Evolutionary conservation across 1,140 invertebrate genomes (phyloP).

Genomic region (Zaprionus nigranus): DNA sequence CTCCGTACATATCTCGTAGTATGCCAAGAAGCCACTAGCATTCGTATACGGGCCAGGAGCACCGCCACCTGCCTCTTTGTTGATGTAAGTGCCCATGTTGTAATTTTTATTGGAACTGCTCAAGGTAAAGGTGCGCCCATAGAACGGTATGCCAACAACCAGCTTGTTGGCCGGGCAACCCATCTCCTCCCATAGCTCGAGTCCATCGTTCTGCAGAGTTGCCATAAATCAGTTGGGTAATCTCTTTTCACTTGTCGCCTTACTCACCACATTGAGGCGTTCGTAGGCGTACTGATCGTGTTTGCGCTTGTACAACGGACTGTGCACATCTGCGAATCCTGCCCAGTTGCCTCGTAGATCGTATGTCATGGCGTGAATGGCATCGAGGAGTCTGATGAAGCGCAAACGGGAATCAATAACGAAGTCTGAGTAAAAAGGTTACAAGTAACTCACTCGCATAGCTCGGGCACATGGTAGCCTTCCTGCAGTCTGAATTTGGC

Average conservation of each 20-base stretch:
- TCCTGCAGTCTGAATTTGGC: conserved; percentile 93
- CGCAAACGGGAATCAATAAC: not conserved
- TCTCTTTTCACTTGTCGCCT: not conserved
- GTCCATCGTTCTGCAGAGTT: conserved; percentile 90
- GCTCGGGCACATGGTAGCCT: conserved; percentile 94
- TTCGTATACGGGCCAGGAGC: conserved; percentile 93
- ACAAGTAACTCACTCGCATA: conserved; percentile 90
- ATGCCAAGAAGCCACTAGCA: conserved; percentile 93
- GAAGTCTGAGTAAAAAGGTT: not conserved
- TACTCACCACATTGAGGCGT: conserved; percentile 93
- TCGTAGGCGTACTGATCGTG: conserved; percentile 95
- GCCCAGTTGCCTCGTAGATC: conserved; percentile 97
- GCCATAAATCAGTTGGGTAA: conserved; percentile 48
- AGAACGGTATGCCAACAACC: conserved; percentile 94
- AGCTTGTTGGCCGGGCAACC: conserved; percentile 95
- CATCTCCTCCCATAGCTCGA: conserved; percentile 93
- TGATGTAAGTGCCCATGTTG: conserved; percentile 92
- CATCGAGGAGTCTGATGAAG: conserved; percentile 88
- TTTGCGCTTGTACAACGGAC: conserved; percentile 92
- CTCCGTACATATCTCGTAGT: conserved; percentile 95
- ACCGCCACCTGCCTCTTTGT: conserved; percentile 94
- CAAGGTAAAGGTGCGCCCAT: conserved; percentile 93
- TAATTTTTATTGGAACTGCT: conserved; percentile 92
- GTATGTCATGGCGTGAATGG: conserved; percentile 95
- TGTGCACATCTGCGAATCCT: conserved; percentile 94